Percentiles rank a stretch among this genome's conserved stretches.
Conservation (phyloP, 2,888 invertebrate species). For the Laothoe populi region DNA sequence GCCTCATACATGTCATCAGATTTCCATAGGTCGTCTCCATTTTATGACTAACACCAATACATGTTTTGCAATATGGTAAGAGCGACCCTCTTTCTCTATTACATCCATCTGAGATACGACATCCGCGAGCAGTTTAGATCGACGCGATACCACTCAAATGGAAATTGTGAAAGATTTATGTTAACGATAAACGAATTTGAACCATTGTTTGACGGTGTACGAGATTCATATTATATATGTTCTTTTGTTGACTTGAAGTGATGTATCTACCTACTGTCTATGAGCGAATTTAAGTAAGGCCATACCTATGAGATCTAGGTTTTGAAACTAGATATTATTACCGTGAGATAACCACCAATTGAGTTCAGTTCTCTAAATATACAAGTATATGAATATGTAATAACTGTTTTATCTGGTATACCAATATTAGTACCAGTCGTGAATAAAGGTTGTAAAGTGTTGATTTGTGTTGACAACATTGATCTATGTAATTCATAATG, state of each 20-base stretch:
- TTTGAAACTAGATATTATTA: neutral
- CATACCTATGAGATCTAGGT: neutral
- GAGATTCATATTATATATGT: neutral
- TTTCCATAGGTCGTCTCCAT: conserved; percentile 7
- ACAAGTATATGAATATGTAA: too few relatives aligned
- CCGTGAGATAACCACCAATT: too few relatives aligned
- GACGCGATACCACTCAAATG: conserved; percentile 38
- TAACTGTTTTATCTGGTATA: too few relatives aligned
- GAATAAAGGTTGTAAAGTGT: too few relatives aligned
- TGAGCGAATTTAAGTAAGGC: neutral
- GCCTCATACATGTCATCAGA: neutral
- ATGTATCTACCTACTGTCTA: neutral
- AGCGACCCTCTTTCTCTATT: conserved; percentile 33
- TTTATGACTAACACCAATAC: conserved; percentile 20
- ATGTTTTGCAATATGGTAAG: conserved; percentile 31
- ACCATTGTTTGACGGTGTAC: conserved; percentile 31
- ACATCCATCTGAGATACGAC: conserved; percentile 21
- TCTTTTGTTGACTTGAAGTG: conserved; percentile 14
- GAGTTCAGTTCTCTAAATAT: too few relatives aligned
- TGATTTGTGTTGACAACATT: too few relatives aligned
- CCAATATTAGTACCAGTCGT: too few relatives aligned
- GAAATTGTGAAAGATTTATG: conserved; percentile 44
- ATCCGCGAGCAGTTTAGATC: conserved; percentile 33
- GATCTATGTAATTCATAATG: too few relatives aligned
- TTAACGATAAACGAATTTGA: conserved; percentile 38